Evolutionary conservation across 2,113 vertebrate genomes (phyloP).

Genomic region (Guaruba guarouba): DNA sequence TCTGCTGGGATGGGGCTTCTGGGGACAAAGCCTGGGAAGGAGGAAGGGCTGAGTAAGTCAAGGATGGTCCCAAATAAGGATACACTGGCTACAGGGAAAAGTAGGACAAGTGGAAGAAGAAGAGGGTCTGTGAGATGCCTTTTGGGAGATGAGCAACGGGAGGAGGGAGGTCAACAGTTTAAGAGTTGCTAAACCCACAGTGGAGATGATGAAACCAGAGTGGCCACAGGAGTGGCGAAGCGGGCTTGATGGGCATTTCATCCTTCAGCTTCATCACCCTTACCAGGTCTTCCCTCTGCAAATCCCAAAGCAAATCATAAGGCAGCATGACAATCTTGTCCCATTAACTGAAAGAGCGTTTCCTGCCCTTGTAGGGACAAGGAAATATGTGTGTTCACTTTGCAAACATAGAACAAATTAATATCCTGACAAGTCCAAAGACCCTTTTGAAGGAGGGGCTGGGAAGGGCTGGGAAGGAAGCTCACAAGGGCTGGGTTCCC

Average conservation of each 20-base stretch:
- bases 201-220: fast-evolving
- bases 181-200: neutral
- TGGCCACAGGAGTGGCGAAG: neutral
- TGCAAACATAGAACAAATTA: neutral
- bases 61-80: neutral
- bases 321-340: fast-evolving
- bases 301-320: neutral
- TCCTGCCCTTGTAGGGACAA: neutral
- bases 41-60: neutral
- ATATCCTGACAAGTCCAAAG: neutral
- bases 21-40: slow-evolving; percentile 4
- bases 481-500: neutral
- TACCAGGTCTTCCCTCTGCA: neutral
- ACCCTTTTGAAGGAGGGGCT: fast-evolving
- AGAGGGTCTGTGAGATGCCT: neutral
- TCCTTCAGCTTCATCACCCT: neutral
- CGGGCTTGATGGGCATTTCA: neutral
- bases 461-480: neutral
- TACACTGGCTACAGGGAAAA: neutral
- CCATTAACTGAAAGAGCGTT: neutral
- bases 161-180: neutral
- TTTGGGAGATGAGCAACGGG: neutral
- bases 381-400: neutral
- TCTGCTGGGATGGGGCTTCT: neutral
- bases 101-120: neutral